These are phyloP conservation scores for Lerema accius DNA, from an alignment of 1,140 invertebrate genomes.

Conservation along the genomic window DNA sequence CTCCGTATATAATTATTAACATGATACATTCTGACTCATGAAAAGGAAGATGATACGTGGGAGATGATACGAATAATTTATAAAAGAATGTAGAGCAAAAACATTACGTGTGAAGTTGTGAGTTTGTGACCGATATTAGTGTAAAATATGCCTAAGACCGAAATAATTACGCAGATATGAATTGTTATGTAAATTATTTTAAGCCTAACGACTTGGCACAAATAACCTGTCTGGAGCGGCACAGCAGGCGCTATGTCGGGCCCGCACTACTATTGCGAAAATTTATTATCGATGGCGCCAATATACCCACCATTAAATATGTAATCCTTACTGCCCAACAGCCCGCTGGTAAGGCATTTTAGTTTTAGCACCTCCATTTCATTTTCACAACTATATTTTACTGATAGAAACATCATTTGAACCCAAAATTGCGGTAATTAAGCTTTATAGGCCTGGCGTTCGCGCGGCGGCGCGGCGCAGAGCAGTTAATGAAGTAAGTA, in stretches of 20 bases:
- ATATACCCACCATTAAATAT: constrained; percentile 52
- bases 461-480: not conserved
- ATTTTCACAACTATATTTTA: constrained; percentile 2
- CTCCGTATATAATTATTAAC: too few species aligned
- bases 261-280: constrained; percentile 53
- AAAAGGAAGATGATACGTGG: too few species aligned
- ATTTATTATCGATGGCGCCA: constrained; percentile 61
- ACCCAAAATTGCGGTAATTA: constrained; percentile 14
- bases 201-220: constrained; percentile 59
- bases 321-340: constrained; percentile 43
- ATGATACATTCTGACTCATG: too few species aligned
- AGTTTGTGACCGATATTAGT: constrained; percentile 10
- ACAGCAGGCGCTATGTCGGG: constrained; percentile 35
- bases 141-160: constrained; percentile 24
- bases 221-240: constrained; percentile 52
- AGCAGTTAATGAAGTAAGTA: constrained; percentile 11
- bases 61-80: too few species aligned
- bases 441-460: not conserved
- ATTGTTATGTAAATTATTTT: constrained; percentile 63
- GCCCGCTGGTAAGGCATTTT: constrained; percentile 1
- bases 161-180: constrained; percentile 43
- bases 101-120: not conserved
- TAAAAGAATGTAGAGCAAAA: constrained; percentile 2
- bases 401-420: constrained; percentile 11
- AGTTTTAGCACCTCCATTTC: constrained; percentile 15